phyloP scores from a whole-genome alignment of 2,113 vertebrate species.

The Mystacornis crossleyi region DNA sequence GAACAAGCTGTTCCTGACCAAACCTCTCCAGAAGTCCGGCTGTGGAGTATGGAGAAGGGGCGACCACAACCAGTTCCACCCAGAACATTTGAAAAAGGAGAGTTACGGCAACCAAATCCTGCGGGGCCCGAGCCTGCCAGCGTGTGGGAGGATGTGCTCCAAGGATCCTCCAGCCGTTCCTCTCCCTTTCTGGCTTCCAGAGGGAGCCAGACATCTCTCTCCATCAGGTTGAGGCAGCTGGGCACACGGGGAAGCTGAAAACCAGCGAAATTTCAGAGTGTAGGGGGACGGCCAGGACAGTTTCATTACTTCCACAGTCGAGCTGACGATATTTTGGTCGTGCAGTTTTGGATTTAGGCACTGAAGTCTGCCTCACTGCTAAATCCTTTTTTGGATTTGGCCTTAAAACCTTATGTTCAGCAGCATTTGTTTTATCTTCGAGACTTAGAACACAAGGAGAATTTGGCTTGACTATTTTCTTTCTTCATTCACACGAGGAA shows the following conservation, averaged over 20 bases:
- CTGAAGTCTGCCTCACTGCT: slow-evolving; percentile 46
- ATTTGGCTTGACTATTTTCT: slow-evolving; percentile 55
- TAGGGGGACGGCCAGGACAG: slow-evolving; percentile 19
- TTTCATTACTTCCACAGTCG: neutral
- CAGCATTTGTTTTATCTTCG: slow-evolving; percentile 63
- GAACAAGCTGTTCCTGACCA: neutral
- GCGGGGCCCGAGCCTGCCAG: neutral
- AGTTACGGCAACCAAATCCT: neutral
- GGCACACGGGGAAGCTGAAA: slow-evolving; percentile 20
- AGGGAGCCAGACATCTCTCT: slow-evolving; percentile 31
- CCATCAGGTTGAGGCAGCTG: slow-evolving; percentile 45
- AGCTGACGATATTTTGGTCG: slow-evolving; percentile 53
- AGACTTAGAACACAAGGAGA: slow-evolving; percentile 62
- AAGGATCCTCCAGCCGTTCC: neutral
- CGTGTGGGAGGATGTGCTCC: neutral
- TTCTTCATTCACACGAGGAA: slow-evolving; percentile 56
- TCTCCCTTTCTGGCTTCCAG: slow-evolving; percentile 42
- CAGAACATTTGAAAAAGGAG: neutral
- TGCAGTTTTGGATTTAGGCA: slow-evolving; percentile 52
- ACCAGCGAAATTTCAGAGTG: neutral
- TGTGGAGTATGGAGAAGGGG: neutral
- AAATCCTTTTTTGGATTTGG: slow-evolving; percentile 64
- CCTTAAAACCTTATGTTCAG: slow-evolving; percentile 71
- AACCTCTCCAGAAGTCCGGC: neutral
- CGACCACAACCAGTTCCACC: neutral